These are phyloP conservation scores for Pomacea canaliculata DNA, from an alignment of 2,888 invertebrate genomes.

Conservation along the genomic window DNA sequence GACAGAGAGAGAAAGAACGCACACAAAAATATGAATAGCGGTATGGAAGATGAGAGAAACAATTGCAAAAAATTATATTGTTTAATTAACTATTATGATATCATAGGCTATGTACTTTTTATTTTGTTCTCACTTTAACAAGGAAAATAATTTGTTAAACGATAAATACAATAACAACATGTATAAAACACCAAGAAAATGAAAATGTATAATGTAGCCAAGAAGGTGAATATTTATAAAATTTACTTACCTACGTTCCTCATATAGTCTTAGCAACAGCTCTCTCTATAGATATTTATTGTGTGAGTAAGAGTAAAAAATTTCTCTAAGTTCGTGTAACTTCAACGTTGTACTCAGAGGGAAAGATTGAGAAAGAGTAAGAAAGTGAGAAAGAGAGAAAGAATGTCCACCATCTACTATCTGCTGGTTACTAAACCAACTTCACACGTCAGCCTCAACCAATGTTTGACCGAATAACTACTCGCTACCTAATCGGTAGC, in stretches of 20 bases:
- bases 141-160: not conserved
- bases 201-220: too few relatives aligned
- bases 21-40: not conserved
- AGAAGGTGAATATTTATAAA: too few relatives aligned
- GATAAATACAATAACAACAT: not conserved
- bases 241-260: not conserved
- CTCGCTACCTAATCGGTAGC: too few relatives aligned
- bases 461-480: too few relatives aligned
- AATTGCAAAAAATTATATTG: not conserved
- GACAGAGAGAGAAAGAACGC: not conserved
- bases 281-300: not conserved
- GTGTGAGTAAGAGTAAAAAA: not conserved
- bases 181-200: too few relatives aligned
- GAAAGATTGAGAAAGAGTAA: not conserved
- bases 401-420: not conserved
- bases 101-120: too few relatives aligned
- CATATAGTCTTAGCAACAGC: not conserved
- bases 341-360: not conserved
- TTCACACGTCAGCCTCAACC: too few relatives aligned
- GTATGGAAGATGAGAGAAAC: not conserved
- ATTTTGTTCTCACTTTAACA: too few relatives aligned
- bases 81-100: too few relatives aligned
- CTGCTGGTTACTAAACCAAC: not conserved
- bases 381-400: not conserved
- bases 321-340: too few relatives aligned